Conservation (phyloP, 2,113 vertebrate genomes). For the Natator depressus region DNA sequence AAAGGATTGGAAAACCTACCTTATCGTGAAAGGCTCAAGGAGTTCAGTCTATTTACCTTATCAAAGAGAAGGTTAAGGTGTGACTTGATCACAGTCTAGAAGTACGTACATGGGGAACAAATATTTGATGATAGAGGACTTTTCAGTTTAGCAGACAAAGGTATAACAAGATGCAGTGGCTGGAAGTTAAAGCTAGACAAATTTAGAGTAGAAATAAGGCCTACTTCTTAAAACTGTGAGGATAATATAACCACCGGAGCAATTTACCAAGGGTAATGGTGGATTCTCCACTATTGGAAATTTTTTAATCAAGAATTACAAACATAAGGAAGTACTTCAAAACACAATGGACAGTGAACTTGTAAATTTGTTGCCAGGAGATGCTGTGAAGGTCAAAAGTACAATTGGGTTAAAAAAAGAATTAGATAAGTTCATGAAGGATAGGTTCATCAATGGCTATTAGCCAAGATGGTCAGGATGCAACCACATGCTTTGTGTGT, state of each 20-base stretch:
- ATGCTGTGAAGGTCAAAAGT: neutral
- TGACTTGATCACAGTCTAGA: neutral
- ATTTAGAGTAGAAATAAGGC: neutral
- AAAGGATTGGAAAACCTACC: too few relatives aligned
- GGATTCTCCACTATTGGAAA: neutral
- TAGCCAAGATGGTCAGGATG: neutral
- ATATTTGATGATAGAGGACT: neutral
- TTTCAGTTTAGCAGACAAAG: neutral
- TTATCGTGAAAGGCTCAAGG: neutral
- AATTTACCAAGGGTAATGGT: neutral
- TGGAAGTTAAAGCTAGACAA: neutral
- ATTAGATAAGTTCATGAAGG: neutral
- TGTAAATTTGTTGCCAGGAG: neutral
- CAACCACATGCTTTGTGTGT: too few relatives aligned
- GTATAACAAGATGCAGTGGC: neutral
- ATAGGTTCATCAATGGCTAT: neutral
- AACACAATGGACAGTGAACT: neutral
- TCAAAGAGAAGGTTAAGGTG: neutral
- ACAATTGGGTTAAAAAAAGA: neutral
- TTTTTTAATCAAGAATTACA: neutral
- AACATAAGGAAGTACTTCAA: neutral
- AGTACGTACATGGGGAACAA: neutral
- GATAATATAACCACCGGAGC: neutral
- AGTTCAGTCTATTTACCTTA: neutral
- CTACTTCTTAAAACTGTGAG: neutral